These are phyloP conservation scores for Rallus crepitans DNA, from an alignment of 2,797 vertebrate species.

Conservation along the genomic window DNA sequence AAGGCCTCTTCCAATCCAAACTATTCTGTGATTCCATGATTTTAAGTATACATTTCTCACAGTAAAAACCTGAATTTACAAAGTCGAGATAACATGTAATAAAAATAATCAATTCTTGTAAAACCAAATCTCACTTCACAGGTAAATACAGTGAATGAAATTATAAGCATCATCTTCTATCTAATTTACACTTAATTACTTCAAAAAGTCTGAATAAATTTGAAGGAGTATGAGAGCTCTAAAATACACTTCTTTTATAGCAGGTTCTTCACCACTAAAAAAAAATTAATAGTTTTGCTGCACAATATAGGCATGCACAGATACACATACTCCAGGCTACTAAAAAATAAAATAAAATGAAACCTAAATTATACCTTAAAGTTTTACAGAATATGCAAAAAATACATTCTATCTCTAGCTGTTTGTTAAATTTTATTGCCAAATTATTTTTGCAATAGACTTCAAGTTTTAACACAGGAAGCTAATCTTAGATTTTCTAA, in stretches of 20 bases:
- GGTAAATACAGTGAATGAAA: background rate
- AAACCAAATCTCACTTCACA: background rate
- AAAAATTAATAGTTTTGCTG: background rate
- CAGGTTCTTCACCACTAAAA: background rate
- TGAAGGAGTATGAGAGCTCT: background rate
- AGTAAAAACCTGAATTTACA: background rate
- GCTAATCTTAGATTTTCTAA: background rate
- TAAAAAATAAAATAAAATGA: background rate
- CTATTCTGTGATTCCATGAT: too few relatives aligned
- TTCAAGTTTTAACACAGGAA: conserved; percentile 2
- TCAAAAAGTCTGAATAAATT: background rate
- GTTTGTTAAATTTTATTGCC: conserved; percentile 6
- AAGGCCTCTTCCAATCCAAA: too few relatives aligned
- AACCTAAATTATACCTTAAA: background rate
- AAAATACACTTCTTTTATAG: background rate
- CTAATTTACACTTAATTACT: background rate
- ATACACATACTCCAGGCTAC: background rate
- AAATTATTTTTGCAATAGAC: conserved; percentile 1
- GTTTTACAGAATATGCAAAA: background rate
- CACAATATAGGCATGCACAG: rapidly evolving
- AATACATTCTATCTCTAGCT: background rate
- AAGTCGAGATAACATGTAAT: background rate
- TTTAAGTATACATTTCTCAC: background rate
- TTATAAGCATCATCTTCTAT: background rate
- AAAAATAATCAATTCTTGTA: background rate